These are phyloP conservation scores for Saturnia pavonia DNA, from an alignment of 2,888 invertebrate species.

Conservation along the genomic window DNA sequence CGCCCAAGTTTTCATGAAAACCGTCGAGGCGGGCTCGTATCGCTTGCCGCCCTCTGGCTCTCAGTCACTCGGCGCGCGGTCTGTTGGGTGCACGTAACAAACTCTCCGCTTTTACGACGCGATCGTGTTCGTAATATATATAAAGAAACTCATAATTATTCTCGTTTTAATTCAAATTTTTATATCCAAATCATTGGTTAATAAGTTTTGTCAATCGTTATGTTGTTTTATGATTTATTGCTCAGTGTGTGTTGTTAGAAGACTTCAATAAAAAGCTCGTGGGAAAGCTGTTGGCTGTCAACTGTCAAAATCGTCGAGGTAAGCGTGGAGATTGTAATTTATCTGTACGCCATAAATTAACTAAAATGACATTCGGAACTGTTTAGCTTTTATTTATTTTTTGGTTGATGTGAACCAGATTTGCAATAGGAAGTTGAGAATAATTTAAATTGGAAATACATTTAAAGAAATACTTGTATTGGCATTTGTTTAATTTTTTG, in stretches of 20 bases:
- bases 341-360: constrained; percentile 34
- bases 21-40: constrained; percentile 47
- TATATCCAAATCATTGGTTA: background rate
- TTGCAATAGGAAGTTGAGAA: background rate
- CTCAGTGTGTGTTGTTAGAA: constrained; percentile 50
- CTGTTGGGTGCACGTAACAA: constrained; percentile 40
- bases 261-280: constrained; percentile 44
- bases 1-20: constrained; percentile 39
- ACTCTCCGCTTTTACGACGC: constrained; percentile 40
- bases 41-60: constrained; percentile 48
- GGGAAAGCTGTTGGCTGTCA: constrained; percentile 58
- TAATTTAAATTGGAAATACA: background rate
- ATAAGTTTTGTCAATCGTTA: constrained; percentile 27
- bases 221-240: constrained; percentile 46
- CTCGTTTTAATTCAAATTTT: constrained; percentile 23
- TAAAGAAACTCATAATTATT: background rate
- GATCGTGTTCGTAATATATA: constrained; percentile 37
- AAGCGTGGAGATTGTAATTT: constrained; percentile 39
- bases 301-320: constrained; percentile 72
- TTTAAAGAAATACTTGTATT: too few relatives aligned
- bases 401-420: constrained; percentile 20
- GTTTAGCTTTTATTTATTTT: constrained; percentile 9
- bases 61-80: constrained; percentile 47
- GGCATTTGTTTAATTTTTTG: too few relatives aligned
- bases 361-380: constrained; percentile 21